phyloP scores from a whole-genome alignment of 2,888 invertebrate species.

The Calameuta filiformis region DNA sequence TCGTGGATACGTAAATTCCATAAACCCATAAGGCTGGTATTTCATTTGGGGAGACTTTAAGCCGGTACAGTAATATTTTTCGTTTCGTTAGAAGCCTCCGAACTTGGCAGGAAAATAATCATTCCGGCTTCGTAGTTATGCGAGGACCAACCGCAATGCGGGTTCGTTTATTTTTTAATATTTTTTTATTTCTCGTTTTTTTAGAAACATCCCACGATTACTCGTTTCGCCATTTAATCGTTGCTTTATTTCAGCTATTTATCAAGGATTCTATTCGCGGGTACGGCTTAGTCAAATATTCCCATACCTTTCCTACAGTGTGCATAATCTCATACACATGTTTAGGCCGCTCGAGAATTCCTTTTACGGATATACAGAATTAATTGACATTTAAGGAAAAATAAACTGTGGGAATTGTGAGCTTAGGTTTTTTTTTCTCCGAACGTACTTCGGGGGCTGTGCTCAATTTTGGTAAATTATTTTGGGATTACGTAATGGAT shows the following conservation, averaged over 20 bases:
- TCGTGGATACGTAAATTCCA: neutral
- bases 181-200: neutral
- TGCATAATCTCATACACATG: neutral
- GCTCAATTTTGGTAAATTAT: neutral
- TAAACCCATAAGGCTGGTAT: neutral
- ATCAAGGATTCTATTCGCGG: neutral
- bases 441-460: neutral
- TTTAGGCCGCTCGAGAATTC: neutral
- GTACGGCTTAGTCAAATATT: neutral
- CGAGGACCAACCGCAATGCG: conserved; percentile 3
- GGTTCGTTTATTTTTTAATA: conserved; percentile 1
- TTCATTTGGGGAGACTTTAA: neutral
- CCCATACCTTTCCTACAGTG: neutral
- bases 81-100: conserved; percentile 12
- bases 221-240: neutral
- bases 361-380: neutral
- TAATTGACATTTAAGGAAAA: neutral
- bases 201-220: neutral
- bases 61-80: neutral
- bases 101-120: conserved; percentile 20
- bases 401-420: neutral
- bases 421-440: neutral
- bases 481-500: neutral
- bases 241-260: neutral
- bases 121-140: conserved; percentile 7